Evolutionary conservation across 92 coral and sea anemone species (phyloP).

Genomic region (Actinernus sp.): DNA sequence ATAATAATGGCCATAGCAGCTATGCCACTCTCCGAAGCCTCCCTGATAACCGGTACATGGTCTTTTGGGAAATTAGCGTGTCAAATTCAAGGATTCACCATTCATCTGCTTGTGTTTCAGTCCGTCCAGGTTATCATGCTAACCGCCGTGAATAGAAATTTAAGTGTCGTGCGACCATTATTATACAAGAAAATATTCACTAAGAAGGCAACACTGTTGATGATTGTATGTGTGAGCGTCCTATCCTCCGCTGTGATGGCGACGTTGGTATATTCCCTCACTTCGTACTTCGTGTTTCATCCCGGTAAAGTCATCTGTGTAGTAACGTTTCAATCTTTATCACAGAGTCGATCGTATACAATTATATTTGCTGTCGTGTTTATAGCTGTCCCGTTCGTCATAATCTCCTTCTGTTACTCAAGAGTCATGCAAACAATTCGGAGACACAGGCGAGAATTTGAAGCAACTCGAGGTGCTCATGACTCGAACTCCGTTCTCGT

Average conservation of each 20-base stretch:
- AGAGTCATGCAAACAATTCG: constrained; percentile 74
- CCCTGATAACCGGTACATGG: constrained; percentile 59
- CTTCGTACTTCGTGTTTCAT: constrained; percentile 66
- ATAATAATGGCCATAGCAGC: constrained; percentile 69
- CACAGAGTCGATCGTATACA: constrained; percentile 57
- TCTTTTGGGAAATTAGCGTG: constrained; percentile 67
- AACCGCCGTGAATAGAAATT: constrained; percentile 77
- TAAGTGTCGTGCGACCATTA: constrained; percentile 71
- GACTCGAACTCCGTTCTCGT: constrained; percentile 74
- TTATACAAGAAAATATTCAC: constrained; percentile 67
- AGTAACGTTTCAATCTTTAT: constrained; percentile 34
- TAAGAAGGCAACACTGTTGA: constrained; percentile 56
- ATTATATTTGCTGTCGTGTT: constrained; percentile 61
- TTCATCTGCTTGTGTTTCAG: constrained; percentile 71
- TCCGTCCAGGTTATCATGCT: constrained; percentile 81
- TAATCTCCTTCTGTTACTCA: constrained; percentile 66
- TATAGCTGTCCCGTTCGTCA: constrained; percentile 58
- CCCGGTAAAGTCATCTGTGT: constrained; percentile 87
- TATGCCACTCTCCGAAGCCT: constrained; percentile 72
- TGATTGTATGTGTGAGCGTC: constrained; percentile 40
- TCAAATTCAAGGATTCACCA: constrained; percentile 80
- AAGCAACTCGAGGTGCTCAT: constrained; percentile 50
- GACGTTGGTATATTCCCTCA: constrained; percentile 36
- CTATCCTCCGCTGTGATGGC: constrained; percentile 68
- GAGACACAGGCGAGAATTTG: constrained; percentile 63